These are phyloP conservation scores for Nymphalis c-album DNA, from an alignment of 2,888 invertebrate species.

Conservation along the genomic window DNA sequence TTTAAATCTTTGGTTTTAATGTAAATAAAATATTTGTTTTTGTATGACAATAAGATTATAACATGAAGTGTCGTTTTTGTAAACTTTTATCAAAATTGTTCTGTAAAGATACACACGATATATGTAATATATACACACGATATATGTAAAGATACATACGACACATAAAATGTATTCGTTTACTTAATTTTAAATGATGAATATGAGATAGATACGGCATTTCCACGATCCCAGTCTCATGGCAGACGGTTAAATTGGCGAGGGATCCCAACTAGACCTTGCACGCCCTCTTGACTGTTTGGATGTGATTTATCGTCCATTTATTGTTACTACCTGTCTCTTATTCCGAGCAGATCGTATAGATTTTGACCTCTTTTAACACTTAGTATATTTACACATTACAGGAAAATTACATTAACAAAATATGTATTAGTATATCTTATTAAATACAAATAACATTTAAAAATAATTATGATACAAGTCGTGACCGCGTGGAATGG, in stretches of 20 bases:
- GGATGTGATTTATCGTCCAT: conserved; percentile 51
- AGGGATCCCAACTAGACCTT: conserved; percentile 50
- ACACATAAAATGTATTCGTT: background rate
- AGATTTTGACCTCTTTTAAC: conserved; percentile 13
- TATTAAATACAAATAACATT: no score
- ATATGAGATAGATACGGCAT: conserved; percentile 10
- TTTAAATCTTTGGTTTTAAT: no score
- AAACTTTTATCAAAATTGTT: no score
- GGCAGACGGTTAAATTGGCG: conserved; percentile 43
- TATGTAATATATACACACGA: no score
- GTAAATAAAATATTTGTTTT: no score
- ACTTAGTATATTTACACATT: background rate
- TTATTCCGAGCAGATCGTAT: conserved; percentile 8
- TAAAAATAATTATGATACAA: no score
- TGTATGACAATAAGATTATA: no score
- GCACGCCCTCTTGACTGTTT: conserved; percentile 48
- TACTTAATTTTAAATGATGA: background rate
- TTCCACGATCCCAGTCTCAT: conserved; percentile 29
- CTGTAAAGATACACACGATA: no score
- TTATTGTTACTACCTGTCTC: conserved; percentile 41
- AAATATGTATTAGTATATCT: background rate
- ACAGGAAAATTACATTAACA: no score
- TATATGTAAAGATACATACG: no score
- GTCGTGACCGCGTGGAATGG: no score
- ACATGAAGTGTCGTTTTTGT: no score